phyloP scores from a whole-genome alignment of 2,797 vertebrate species.

The Antennarius maculatus region DNA sequence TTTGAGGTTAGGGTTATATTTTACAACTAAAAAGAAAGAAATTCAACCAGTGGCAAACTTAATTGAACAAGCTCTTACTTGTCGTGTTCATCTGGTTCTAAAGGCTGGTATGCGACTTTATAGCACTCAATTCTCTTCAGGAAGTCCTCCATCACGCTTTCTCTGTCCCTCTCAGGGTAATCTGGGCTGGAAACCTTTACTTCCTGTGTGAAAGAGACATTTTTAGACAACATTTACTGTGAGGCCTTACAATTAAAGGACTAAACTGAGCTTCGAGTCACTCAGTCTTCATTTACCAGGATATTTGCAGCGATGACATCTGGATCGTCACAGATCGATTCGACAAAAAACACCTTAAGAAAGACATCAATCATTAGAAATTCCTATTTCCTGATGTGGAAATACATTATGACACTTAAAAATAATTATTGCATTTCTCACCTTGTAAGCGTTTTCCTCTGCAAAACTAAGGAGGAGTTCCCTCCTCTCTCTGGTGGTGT shows the following conservation, averaged over 20 bases:
- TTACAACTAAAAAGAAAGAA: neutral
- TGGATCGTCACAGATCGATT: conserved; percentile 95
- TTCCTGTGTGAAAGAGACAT: conserved; percentile 81
- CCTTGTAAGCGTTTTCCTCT: conserved; percentile 91
- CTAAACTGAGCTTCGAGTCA: neutral
- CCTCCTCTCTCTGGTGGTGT: conserved; percentile 94
- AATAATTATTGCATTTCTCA: conserved; percentile 49
- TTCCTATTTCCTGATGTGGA: neutral
- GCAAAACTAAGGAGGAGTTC: conserved; percentile 92
- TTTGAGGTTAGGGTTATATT: no score
- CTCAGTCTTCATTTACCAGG: conserved; percentile 80
- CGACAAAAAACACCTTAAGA: conserved; percentile 94
- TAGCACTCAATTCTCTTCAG: conserved; percentile 98
- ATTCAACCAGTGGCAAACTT: neutral
- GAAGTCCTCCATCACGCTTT: conserved; percentile 97
- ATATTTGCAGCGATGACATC: conserved; percentile 98
- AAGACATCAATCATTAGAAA: neutral
- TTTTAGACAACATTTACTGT: neutral
- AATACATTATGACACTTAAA: neutral
- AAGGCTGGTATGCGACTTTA: conserved; percentile 94
- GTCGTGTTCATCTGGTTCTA: conserved; percentile 92
- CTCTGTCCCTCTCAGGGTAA: conserved; percentile 92
- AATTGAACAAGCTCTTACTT: conserved; percentile 81
- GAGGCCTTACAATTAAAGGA: neutral
- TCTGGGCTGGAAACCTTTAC: conserved; percentile 98